These are phyloP conservation scores for Steinernema hermaphroditum DNA, from an alignment of 2,888 invertebrate genomes.

Conservation along the genomic window DNA sequence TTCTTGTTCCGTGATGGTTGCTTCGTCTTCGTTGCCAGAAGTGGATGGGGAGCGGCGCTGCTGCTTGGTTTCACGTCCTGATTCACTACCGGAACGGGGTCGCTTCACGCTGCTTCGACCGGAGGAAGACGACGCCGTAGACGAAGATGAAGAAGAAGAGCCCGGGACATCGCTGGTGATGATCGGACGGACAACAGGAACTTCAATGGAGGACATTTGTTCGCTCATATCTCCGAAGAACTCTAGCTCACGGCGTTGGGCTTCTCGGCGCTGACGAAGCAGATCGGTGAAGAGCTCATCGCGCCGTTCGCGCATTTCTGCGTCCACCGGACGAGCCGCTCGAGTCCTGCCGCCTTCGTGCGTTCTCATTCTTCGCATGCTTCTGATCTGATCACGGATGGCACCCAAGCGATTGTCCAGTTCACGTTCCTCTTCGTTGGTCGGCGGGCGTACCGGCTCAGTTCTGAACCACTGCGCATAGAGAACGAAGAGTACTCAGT, in stretches of 20 bases:
- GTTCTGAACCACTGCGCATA: too few relatives aligned
- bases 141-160: constrained; percentile 15
- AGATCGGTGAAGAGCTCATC: background rate
- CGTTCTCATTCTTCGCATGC: background rate
- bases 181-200: background rate
- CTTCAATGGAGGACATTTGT: background rate
- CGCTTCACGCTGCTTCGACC: constrained; percentile 11
- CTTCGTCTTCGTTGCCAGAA: constrained; percentile 6
- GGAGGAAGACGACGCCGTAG: constrained; percentile 1
- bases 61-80: background rate
- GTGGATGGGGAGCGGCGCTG: constrained; percentile 5
- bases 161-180: background rate
- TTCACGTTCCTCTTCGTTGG: too few relatives aligned
- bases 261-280: background rate
- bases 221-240: background rate
- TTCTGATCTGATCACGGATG: background rate
- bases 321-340: background rate
- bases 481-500: too few relatives aligned
- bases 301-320: background rate
- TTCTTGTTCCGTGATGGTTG: background rate
- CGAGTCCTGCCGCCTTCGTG: too few relatives aligned
- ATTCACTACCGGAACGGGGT: background rate
- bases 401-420: background rate
- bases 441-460: too few relatives aligned
- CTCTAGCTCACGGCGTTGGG: background rate